Conservation (phyloP, 2,888 invertebrate species). For the Rotaria macrura region DNA sequence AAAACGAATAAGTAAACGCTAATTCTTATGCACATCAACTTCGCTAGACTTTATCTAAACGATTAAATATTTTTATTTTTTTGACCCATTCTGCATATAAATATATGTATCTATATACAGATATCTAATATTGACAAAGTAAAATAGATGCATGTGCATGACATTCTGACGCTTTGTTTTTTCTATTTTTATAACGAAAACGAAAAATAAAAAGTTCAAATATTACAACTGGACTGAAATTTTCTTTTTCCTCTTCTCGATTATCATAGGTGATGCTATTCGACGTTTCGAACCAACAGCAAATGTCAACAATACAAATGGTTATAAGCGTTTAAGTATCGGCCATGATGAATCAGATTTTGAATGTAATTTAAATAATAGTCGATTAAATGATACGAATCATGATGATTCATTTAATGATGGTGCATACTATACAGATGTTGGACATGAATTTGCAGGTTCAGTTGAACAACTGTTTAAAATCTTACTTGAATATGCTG, state of each 20-base stretch:
- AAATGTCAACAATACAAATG: background rate
- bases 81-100: too few species aligned
- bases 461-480: conserved; percentile 13
- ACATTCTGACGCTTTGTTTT: background rate
- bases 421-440: background rate
- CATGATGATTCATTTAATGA: background rate
- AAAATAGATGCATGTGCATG: background rate
- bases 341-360: background rate
- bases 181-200: background rate
- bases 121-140: too few species aligned
- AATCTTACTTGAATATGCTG: conserved; percentile 11
- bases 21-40: too few species aligned
- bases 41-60: too few species aligned
- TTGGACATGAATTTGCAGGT: background rate
- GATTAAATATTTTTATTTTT: too few species aligned
- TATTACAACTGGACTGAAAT: background rate
- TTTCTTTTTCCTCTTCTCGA: background rate
- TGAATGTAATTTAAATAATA: background rate
- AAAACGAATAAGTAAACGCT: too few species aligned
- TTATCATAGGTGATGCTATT: background rate
- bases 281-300: background rate
- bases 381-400: background rate
- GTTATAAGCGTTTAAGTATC: background rate
- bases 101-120: too few species aligned
- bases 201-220: background rate